phyloP scores from a whole-genome alignment of 64 coral and sea anemone genomes.

The Pocillopora verrucosa region DNA sequence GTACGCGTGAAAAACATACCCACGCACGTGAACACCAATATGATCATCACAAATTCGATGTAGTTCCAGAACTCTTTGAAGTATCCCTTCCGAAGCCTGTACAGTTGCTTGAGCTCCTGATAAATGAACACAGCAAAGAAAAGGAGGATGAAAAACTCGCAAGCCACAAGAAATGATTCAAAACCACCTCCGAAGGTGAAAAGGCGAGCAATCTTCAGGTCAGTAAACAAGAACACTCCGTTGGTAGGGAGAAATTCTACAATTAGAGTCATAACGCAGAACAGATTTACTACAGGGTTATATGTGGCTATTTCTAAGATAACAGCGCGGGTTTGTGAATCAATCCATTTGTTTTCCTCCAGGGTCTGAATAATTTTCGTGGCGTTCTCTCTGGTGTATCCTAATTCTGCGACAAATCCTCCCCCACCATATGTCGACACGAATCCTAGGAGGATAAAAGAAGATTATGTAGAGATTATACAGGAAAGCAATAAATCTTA shows the following conservation, averaged over 20 bases:
- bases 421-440: slow-evolving; percentile 81
- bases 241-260: slow-evolving; percentile 88
- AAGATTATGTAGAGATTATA: background rate
- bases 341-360: slow-evolving; percentile 74
- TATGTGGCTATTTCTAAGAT: slow-evolving; percentile 70
- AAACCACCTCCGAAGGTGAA: slow-evolving; percentile 82
- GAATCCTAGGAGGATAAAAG: slow-evolving; percentile 21
- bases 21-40: slow-evolving; percentile 68
- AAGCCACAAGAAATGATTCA: slow-evolving; percentile 64
- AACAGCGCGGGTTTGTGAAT: slow-evolving; percentile 68
- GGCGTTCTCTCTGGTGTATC: slow-evolving; percentile 68
- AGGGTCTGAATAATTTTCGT: slow-evolving; percentile 64
- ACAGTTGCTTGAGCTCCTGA: slow-evolving; percentile 80
- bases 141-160: slow-evolving; percentile 76
- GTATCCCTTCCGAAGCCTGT: slow-evolving; percentile 70
- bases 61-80: slow-evolving; percentile 94
- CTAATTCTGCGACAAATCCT: slow-evolving; percentile 77
- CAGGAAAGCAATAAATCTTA: no score
- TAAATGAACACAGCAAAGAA: slow-evolving; percentile 89
- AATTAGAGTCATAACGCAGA: slow-evolving; percentile 82
- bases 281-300: slow-evolving; percentile 78
- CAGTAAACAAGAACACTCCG: slow-evolving; percentile 73
- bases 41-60: slow-evolving; percentile 72
- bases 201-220: slow-evolving; percentile 81
- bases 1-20: slow-evolving; percentile 80